phyloP scores from a whole-genome alignment of 2,797 vertebrate genomes.

The Rhodeus uyekii region DNA sequence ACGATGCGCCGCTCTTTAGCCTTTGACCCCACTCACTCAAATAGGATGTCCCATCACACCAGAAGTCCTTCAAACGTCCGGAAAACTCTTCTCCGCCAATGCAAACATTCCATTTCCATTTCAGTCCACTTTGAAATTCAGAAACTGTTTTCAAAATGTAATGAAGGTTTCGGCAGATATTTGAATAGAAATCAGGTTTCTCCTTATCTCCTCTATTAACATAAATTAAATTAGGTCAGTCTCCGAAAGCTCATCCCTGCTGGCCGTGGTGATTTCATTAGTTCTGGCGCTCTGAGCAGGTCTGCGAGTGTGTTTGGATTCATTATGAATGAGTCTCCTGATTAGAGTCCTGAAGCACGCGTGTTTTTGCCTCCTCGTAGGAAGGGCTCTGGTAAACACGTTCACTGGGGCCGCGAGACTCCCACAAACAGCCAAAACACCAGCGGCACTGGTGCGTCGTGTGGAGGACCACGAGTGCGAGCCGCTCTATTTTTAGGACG shows the following conservation, averaged over 20 bases:
- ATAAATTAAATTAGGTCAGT: not conserved
- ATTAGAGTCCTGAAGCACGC: not conserved
- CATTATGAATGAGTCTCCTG: not conserved
- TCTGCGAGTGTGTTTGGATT: not conserved
- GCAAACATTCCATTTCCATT: not conserved
- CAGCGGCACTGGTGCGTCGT: not conserved
- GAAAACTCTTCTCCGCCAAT: not conserved
- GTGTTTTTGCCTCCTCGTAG: not conserved
- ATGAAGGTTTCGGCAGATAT: not conserved
- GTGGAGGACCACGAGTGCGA: not conserved
- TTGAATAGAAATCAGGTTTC: not conserved
- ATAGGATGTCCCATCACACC: not conserved
- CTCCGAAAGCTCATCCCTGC: not conserved
- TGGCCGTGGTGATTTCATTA: not conserved
- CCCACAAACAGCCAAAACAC: not conserved
- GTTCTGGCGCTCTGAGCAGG: not conserved
- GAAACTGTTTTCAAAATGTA: not conserved
- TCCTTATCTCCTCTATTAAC: not conserved
- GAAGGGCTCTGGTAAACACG: not conserved
- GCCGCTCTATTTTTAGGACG: slow-evolving; percentile 38
- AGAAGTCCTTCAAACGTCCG: not conserved
- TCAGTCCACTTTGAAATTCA: not conserved
- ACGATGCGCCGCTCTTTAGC: not conserved
- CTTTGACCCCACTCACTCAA: not conserved
- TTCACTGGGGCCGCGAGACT: not conserved